Percentiles rank a stretch among this genome's conserved stretches.
phyloP scores from a whole-genome alignment of 1,140 invertebrate species.

The Brachionus asplanchnoidis region DNA sequence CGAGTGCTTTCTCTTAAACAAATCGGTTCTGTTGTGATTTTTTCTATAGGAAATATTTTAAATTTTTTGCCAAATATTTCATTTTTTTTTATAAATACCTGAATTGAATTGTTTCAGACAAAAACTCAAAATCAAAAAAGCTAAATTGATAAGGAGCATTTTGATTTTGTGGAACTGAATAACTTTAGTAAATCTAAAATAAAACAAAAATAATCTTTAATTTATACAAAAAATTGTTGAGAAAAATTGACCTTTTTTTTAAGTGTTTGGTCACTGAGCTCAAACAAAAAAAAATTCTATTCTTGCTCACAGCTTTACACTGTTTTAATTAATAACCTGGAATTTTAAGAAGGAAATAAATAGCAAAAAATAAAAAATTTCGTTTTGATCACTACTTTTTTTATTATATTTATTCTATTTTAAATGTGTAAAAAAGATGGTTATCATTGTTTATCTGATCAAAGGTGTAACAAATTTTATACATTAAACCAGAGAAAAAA shows the following conservation, averaged over 20 bases:
- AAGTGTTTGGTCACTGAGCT: background rate
- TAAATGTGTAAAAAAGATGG: background rate
- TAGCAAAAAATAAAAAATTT: background rate
- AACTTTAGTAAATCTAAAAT: background rate
- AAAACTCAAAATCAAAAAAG: background rate
- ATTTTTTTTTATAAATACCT: background rate
- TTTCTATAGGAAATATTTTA: background rate
- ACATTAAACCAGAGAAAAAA: background rate
- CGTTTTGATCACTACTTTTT: background rate
- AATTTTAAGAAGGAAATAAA: background rate
- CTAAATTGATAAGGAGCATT: background rate
- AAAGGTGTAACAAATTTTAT: background rate
- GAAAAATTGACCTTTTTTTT: background rate
- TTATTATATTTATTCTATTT: background rate
- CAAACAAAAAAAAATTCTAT: background rate
- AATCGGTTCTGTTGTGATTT: background rate
- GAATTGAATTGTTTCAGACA: background rate
- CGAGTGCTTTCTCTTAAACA: background rate
- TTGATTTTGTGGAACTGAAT: background rate
- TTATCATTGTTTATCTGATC: background rate
- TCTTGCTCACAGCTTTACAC: background rate
- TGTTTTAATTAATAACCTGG: background rate
- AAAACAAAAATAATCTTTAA: background rate
- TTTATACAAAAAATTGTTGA: background rate
- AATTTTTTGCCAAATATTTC: background rate